These are phyloP conservation scores for Prosopocoilus inquinatus DNA, from an alignment of 2,888 invertebrate genomes.

Conservation along the genomic window DNA sequence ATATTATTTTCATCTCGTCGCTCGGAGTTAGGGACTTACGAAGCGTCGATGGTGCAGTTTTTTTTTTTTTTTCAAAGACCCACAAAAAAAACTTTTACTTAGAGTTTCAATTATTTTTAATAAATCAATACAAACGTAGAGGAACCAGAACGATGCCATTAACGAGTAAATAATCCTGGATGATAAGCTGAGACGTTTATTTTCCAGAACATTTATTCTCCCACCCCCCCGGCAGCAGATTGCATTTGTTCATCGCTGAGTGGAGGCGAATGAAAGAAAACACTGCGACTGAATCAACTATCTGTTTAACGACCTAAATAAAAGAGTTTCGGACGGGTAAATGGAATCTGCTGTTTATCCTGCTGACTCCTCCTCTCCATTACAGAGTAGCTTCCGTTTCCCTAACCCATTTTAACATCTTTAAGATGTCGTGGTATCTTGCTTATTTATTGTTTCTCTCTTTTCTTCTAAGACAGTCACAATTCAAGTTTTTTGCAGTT, in stretches of 20 bases:
- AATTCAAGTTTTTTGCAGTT: too few relatives aligned
- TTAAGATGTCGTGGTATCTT: constrained; percentile 28
- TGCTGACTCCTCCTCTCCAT: constrained; percentile 39
- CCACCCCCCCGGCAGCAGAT: constrained; percentile 22
- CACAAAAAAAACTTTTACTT: too few relatives aligned
- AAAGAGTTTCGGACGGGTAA: constrained; percentile 50
- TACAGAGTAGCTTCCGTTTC: constrained; percentile 39
- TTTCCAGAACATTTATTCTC: constrained; percentile 31
- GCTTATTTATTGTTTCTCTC: too few relatives aligned
- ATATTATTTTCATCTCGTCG: too few relatives aligned
- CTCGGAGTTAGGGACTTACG: too few relatives aligned
- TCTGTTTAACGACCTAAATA: constrained; percentile 50
- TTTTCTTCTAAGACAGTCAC: too few relatives aligned
- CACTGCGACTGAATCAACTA: constrained; percentile 40
- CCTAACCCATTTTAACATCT: constrained; percentile 44
- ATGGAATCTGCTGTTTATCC: constrained; percentile 49
- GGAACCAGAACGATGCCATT: constrained; percentile 20
- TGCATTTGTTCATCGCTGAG: constrained; percentile 24
- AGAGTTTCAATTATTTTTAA: too few relatives aligned
- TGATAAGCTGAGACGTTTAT: constrained; percentile 32
- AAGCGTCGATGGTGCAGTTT: too few relatives aligned
- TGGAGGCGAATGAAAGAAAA: constrained; percentile 31
- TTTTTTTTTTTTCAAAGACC: too few relatives aligned
- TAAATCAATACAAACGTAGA: background rate
- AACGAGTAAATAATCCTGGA: constrained; percentile 31